Evolutionary conservation across 2,888 invertebrate species (phyloP).

Genomic region (Sphaerophoria taeniata): DNA sequence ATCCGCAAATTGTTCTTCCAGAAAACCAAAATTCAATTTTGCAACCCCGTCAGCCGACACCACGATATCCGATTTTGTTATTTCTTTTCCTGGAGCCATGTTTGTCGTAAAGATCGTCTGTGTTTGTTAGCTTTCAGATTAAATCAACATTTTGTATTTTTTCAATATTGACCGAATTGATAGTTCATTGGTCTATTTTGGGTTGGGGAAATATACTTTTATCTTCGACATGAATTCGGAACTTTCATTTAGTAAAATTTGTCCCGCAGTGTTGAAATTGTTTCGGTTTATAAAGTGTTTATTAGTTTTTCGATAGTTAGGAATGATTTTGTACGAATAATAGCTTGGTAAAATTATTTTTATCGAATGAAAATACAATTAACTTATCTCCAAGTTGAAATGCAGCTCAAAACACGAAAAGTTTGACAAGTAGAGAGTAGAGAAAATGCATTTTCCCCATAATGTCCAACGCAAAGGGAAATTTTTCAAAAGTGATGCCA

Average conservation of each 20-base stretch:
- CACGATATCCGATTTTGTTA: conserved; percentile 74
- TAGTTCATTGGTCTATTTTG: too few relatives aligned
- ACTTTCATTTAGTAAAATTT: too few relatives aligned
- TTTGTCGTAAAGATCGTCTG: neutral
- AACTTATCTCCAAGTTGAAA: conserved; percentile 27
- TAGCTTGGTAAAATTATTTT: conserved; percentile 21
- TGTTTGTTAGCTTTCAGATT: neutral
- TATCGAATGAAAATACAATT: conserved; percentile 50
- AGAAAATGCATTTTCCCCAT: conserved; percentile 40
- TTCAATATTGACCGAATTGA: too few relatives aligned
- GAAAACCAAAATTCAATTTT: conserved; percentile 76
- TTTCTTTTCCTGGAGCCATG: conserved; percentile 42
- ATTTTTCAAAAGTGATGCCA: conserved; percentile 21
- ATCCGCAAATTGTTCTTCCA: conserved; percentile 78
- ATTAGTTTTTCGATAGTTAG: neutral
- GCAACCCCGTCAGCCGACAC: conserved; percentile 75
- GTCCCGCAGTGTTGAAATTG: too few relatives aligned
- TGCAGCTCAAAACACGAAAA: conserved; percentile 61
- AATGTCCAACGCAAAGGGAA: conserved; percentile 31
- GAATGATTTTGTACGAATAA: neutral
- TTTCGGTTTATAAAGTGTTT: neutral
- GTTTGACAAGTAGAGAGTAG: conserved; percentile 46
- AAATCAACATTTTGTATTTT: neutral
- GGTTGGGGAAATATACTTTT: too few relatives aligned
- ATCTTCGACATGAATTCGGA: too few relatives aligned